phyloP scores from a whole-genome alignment of 2,888 invertebrate species.

The Apamea anceps region DNA sequence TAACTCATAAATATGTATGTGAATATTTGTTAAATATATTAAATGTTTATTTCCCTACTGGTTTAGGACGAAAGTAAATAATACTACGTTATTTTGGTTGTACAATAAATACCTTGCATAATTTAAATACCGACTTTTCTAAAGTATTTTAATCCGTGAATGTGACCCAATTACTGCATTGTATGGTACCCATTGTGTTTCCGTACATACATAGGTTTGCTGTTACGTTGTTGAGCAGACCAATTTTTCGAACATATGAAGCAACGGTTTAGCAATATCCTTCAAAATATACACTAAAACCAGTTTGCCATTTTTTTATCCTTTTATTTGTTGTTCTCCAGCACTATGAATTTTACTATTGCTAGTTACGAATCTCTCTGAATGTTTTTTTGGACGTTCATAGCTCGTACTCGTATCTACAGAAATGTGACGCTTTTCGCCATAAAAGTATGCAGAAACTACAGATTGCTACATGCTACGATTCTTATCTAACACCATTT shows the following conservation, averaged over 20 bases:
- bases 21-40: slow-evolving; percentile 64
- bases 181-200: no score
- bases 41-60: slow-evolving; percentile 57
- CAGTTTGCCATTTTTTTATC: no score
- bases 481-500: neutral
- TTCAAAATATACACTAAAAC: no score
- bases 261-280: no score
- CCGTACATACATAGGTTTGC: neutral
- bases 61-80: slow-evolving; percentile 35
- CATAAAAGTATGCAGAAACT: neutral
- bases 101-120: neutral
- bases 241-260: no score
- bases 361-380: no score
- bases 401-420: neutral
- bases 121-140: neutral
- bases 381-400: no score
- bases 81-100: slow-evolving; percentile 16
- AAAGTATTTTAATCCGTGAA: slow-evolving; percentile 20
- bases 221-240: no score
- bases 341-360: no score
- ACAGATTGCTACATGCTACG: neutral
- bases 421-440: neutral
- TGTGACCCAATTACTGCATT: neutral
- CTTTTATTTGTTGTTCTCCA: no score
- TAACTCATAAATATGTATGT: slow-evolving; percentile 60